phyloP scores from a whole-genome alignment of 2,113 vertebrate genomes.

The Zeus faber region DNA sequence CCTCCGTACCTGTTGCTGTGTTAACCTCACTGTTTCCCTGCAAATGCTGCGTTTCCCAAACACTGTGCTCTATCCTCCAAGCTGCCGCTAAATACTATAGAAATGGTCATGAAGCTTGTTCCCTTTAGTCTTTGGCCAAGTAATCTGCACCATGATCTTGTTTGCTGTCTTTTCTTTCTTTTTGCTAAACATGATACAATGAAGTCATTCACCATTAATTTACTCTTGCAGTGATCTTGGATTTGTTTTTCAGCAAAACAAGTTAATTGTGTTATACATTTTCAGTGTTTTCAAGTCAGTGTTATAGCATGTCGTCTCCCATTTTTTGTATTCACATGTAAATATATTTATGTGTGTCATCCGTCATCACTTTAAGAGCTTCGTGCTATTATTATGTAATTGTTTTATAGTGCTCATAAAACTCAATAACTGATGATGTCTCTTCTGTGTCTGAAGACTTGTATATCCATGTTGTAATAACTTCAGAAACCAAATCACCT shows the following conservation, averaged over 20 bases:
- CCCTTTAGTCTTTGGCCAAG: conserved; percentile 8
- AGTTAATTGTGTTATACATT: conserved; percentile 36
- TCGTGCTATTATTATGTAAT: neutral
- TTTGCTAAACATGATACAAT: conserved; percentile 17
- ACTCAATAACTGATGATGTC: conserved; percentile 27
- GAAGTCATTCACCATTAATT: conserved; percentile 22
- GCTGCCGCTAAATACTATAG: conserved; percentile 49
- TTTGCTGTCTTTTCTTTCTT: conserved; percentile 17
- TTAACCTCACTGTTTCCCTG: conserved; percentile 51
- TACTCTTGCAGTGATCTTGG: conserved; percentile 15
- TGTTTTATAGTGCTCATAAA: conserved; percentile 2
- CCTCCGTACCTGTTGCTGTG: conserved; percentile 34
- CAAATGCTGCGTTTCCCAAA: conserved; percentile 58
- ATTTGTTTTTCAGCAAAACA: conserved; percentile 21
- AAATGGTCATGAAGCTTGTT: conserved; percentile 35
- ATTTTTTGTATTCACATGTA: conserved; percentile 28
- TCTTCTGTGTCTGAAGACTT: conserved; percentile 43
- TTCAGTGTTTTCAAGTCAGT: conserved; percentile 23
- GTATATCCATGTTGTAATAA: conserved; percentile 48
- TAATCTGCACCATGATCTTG: neutral
- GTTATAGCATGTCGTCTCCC: conserved; percentile 38
- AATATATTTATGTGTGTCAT: conserved; percentile 17
- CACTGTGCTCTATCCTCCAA: conserved; percentile 18
- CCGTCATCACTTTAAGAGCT: conserved; percentile 17
- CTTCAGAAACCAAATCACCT: conserved; percentile 57